These are phyloP conservation scores for Byasa hedistus DNA, from an alignment of 2,888 invertebrate species.

Conservation along the genomic window DNA sequence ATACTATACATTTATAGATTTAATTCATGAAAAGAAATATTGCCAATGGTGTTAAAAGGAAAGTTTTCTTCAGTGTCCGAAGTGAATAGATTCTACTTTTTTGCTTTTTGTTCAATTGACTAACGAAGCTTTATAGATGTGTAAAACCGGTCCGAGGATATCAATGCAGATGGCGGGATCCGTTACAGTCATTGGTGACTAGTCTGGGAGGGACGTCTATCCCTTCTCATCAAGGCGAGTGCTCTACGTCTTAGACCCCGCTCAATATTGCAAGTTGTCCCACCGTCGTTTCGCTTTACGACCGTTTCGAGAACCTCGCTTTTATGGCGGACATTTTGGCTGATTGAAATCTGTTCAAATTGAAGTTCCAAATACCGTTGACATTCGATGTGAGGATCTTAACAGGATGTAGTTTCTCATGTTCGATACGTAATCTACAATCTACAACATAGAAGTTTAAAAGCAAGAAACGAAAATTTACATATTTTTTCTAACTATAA, in stretches of 20 bases:
- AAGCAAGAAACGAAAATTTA: too few species aligned
- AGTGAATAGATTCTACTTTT: neutral
- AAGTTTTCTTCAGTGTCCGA: too few species aligned
- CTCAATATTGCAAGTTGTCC: constrained; percentile 44
- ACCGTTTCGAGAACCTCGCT: constrained; percentile 47
- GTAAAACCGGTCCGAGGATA: constrained; percentile 17
- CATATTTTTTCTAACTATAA: too few species aligned
- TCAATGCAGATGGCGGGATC: constrained; percentile 21
- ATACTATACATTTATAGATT: too few species aligned
- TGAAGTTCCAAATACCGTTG: neutral
- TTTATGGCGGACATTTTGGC: constrained; percentile 39
- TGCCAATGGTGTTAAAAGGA: too few species aligned
- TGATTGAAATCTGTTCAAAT: constrained; percentile 35
- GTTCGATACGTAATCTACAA: neutral
- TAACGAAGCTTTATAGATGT: constrained; percentile 11
- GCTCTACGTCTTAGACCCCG: constrained; percentile 38
- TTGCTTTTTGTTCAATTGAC: neutral
- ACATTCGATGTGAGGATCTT: neutral
- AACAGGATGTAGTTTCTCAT: neutral
- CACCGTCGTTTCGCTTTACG: constrained; percentile 52
- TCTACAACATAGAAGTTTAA: too few species aligned
- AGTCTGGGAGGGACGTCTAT: constrained; percentile 33
- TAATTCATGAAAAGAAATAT: too few species aligned
- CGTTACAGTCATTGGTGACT: constrained; percentile 38
- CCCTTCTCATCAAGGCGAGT: constrained; percentile 60